Evolutionary conservation across 2,888 invertebrate genomes (phyloP).

Genomic region (Drosophila nr. perissopoda): DNA sequence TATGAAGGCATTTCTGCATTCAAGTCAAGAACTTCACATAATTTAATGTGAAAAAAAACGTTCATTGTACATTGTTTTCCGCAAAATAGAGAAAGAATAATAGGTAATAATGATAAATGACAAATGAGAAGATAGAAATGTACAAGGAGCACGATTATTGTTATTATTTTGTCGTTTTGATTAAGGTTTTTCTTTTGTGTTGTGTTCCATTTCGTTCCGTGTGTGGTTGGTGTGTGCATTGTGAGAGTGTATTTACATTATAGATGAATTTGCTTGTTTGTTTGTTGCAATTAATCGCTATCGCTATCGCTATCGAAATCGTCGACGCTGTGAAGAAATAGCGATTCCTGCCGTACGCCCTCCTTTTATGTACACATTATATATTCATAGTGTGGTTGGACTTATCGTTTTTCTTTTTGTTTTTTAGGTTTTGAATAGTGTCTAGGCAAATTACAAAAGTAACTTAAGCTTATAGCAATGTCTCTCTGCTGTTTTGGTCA

Average conservation of each 20-base stretch:
- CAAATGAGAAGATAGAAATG: conserved; percentile 23
- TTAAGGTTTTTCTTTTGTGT: conserved; percentile 10
- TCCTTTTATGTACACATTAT: conserved; percentile 15
- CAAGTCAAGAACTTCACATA: conserved; percentile 42
- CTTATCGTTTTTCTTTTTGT: conserved; percentile 6
- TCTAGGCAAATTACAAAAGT: conserved; percentile 53
- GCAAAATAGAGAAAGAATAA: conserved; percentile 3
- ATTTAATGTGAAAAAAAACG: conserved; percentile 32
- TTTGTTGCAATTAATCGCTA: conserved; percentile 49
- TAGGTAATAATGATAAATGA: conserved; percentile 4
- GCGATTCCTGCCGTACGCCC: conserved; percentile 42
- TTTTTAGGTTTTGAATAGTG: conserved; percentile 27
- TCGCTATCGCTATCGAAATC: conserved; percentile 43
- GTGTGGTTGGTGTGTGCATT: conserved; percentile 14
- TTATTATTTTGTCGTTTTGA: conserved; percentile 32
- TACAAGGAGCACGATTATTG: conserved; percentile 41
- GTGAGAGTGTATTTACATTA: conserved; percentile 55
- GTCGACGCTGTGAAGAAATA: conserved; percentile 17
- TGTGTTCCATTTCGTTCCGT: conserved; percentile 5
- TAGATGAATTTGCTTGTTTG: conserved; percentile 35
- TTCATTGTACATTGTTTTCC: conserved; percentile 22
- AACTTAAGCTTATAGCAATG: conserved; percentile 59
- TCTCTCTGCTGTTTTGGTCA: conserved; percentile 12
- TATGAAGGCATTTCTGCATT: conserved; percentile 41
- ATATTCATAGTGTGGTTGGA: conserved; percentile 21